phyloP scores from a whole-genome alignment of 2,797 vertebrate species.

The Ptychobarbus kaznakovi region DNA sequence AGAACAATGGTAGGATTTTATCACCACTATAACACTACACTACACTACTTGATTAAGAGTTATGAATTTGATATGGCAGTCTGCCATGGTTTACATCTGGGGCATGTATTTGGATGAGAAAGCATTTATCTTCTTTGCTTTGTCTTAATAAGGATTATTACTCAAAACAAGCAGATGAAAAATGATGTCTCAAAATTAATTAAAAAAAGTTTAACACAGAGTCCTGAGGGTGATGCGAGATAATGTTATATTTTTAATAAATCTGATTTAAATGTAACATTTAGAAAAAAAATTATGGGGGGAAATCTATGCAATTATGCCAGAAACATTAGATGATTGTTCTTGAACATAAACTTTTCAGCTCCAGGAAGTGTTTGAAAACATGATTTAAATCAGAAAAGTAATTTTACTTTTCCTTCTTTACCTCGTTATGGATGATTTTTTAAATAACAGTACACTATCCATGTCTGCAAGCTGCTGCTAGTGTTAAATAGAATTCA shows the following conservation, averaged over 20 bases:
- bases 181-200: not conserved
- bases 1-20: not conserved
- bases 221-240: not conserved
- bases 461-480: not conserved
- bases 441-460: not conserved
- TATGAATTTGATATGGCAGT: not conserved
- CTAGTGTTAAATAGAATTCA: not conserved
- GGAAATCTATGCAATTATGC: not conserved
- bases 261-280: not conserved
- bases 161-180: slow-evolving; percentile 14
- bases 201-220: not conserved
- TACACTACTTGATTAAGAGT: not conserved
- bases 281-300: not conserved
- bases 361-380: not conserved
- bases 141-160: slow-evolving; percentile 27
- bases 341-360: not conserved
- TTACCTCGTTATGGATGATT: not conserved
- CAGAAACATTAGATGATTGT: not conserved
- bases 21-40: not conserved
- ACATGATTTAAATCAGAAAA: not conserved
- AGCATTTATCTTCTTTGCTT: not conserved
- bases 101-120: slow-evolving; percentile 6
- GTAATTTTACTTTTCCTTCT: not conserved
- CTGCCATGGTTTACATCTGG: not conserved
- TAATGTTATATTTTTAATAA: not conserved